Evolutionary conservation across 2,888 invertebrate species (phyloP).

Genomic region (Eurois occulta): DNA sequence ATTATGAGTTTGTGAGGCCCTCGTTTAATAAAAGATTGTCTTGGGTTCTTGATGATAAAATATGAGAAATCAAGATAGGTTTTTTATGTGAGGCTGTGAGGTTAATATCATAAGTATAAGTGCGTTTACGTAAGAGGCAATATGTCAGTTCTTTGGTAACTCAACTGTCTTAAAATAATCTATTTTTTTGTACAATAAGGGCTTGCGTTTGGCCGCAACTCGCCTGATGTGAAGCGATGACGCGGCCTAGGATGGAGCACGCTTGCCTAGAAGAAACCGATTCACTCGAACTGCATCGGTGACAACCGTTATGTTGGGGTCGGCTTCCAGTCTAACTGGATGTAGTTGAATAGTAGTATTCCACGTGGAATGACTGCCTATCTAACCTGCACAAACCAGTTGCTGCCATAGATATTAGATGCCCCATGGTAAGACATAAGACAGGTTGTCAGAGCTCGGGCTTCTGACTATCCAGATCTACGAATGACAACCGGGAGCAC

Average conservation of each 20-base stretch:
- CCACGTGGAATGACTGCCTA: neutral
- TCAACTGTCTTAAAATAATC: neutral
- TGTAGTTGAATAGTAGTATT: neutral
- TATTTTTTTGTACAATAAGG: too few species aligned
- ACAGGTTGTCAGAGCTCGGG: neutral
- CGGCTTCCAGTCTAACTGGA: neutral
- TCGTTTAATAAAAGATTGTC: slow-evolving; percentile 34
- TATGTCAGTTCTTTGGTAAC: neutral
- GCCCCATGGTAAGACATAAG: neutral
- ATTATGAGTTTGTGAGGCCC: slow-evolving; percentile 21
- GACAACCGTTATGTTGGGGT: neutral
- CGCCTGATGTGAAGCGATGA: too few species aligned
- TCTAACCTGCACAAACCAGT: neutral
- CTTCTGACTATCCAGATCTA: too few species aligned
- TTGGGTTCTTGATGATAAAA: neutral
- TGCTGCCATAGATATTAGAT: neutral
- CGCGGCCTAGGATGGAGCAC: too few species aligned
- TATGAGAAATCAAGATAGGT: neutral
- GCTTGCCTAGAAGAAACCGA: too few species aligned
- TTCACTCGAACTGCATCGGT: too few species aligned
- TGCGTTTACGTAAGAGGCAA: neutral
- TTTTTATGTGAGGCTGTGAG: neutral
- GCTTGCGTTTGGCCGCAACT: too few species aligned
- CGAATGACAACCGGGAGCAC: neutral
- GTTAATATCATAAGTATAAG: neutral